phyloP scores from a whole-genome alignment of 2,113 vertebrate genomes.

The Girardinichthys multiradiatus region DNA sequence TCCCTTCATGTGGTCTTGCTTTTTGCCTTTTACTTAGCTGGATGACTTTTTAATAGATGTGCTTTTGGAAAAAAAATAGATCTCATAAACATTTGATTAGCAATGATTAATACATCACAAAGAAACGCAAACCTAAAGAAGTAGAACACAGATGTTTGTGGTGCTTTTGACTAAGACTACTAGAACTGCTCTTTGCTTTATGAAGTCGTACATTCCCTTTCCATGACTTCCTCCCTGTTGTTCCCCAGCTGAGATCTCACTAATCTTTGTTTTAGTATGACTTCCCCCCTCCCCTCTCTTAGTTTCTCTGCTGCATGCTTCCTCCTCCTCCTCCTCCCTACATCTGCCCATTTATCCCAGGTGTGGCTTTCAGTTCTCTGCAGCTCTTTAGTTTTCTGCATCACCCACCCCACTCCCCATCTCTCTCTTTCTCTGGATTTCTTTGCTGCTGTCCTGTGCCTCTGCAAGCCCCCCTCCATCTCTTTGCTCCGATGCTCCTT shows the following conservation, averaged over 20 bases:
- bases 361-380: slow-evolving; percentile 71
- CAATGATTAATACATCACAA: background rate
- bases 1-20: background rate
- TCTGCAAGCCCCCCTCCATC: slow-evolving; percentile 43
- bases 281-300: slow-evolving; percentile 37
- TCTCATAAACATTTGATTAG: background rate
- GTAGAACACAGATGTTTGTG: too few species aligned
- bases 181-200: background rate
- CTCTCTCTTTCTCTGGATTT: slow-evolving; percentile 29
- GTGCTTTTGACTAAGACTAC: too few species aligned
- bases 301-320: slow-evolving; percentile 63
- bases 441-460: slow-evolving; percentile 55
- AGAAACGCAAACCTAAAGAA: background rate
- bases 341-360: slow-evolving; percentile 63
- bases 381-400: slow-evolving; percentile 70
- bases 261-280: slow-evolving; percentile 11
- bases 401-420: slow-evolving; percentile 57
- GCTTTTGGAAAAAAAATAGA: background rate
- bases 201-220: background rate
- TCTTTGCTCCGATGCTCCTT: slow-evolving; percentile 28
- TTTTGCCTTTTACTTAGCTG: background rate
- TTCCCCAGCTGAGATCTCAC: slow-evolving; percentile 41
- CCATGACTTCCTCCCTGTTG: slow-evolving; percentile 32
- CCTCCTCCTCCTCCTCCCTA: slow-evolving; percentile 31
- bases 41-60: background rate